Evolutionary conservation across 1,140 invertebrate genomes (phyloP).

Genomic region (Drosophila lini): DNA sequence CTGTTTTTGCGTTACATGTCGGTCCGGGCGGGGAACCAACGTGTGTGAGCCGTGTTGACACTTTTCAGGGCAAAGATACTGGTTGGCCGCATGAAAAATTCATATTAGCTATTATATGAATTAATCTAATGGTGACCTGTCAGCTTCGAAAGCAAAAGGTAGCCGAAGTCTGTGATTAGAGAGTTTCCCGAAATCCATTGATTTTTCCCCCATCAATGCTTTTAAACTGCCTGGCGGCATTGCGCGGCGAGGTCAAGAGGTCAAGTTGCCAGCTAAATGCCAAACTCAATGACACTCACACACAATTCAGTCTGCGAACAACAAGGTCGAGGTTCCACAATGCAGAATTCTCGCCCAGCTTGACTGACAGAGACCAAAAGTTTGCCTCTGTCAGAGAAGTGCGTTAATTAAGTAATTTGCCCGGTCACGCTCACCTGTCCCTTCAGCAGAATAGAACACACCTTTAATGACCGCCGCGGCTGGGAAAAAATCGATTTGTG

Average conservation of each 20-base stretch:
- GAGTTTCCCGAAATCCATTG: constrained; percentile 32
- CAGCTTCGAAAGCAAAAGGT: constrained; percentile 27
- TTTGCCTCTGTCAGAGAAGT: constrained; percentile 49
- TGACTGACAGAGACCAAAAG: constrained; percentile 18
- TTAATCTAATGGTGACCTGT: constrained; percentile 48
- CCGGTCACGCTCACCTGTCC: constrained; percentile 61
- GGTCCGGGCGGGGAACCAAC: constrained; percentile 1
- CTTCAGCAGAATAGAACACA: constrained; percentile 33
- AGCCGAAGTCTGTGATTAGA: constrained; percentile 33
- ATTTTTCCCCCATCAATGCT: constrained; percentile 19
- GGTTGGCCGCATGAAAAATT: constrained; percentile 42
- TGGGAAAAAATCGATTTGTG: constrained; percentile 58
- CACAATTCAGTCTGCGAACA: constrained; percentile 22
- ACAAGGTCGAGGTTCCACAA: constrained; percentile 51
- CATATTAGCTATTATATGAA: constrained; percentile 60
- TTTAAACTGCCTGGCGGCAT: constrained; percentile 5
- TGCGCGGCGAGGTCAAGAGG: constrained; percentile 51
- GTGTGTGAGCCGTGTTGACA: constrained; percentile 47
- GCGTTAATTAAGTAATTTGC: constrained; percentile 74
- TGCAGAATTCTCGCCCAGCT: constrained; percentile 23
- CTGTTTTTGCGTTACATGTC: constrained; percentile 35
- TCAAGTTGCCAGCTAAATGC: constrained; percentile 45
- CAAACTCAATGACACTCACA: constrained; percentile 36
- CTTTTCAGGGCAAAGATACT: constrained; percentile 38
- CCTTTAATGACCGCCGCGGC: constrained; percentile 29